These are phyloP conservation scores for Chlorops oryzae DNA, from an alignment of 1,140 invertebrate species.

Conservation along the genomic window DNA sequence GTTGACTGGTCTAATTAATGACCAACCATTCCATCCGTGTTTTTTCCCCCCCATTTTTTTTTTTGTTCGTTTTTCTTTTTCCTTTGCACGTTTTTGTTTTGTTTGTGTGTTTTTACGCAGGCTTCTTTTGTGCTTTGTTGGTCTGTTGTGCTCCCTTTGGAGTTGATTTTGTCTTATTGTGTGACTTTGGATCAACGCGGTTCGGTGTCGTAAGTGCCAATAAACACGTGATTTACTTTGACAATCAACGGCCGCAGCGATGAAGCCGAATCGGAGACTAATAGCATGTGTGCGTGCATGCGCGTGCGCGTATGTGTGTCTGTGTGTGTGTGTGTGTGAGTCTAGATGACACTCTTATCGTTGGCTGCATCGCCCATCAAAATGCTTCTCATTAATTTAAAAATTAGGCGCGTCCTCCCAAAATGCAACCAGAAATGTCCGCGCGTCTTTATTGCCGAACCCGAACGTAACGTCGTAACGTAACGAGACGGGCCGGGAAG, in stretches of 20 bases:
- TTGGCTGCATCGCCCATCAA: slow-evolving; percentile 40
- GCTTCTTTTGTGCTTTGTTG: no score
- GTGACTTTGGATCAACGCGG: slow-evolving; percentile 3
- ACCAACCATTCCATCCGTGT: no score
- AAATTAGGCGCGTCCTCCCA: slow-evolving; percentile 41
- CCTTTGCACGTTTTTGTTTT: no score
- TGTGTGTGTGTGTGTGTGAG: neutral
- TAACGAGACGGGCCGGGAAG: neutral
- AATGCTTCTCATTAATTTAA: slow-evolving; percentile 45
- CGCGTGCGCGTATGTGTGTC: neutral
- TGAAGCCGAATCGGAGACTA: neutral
- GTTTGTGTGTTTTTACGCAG: no score
- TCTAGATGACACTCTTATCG: neutral
- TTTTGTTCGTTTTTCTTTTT: no score
- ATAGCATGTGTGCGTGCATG: neutral
- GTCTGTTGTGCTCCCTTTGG: no score
- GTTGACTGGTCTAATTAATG: no score
- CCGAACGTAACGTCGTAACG: no score
- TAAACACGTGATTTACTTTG: slow-evolving; percentile 25
- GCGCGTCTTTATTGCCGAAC: no score
- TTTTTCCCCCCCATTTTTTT: no score
- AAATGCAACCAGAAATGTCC: slow-evolving; percentile 29
- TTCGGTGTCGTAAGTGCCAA: slow-evolving; percentile 16
- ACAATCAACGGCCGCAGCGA: neutral
- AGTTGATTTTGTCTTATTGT: no score